Evolutionary conservation across 2,888 invertebrate species (phyloP).

Genomic region (Tanypteryx hageni): DNA sequence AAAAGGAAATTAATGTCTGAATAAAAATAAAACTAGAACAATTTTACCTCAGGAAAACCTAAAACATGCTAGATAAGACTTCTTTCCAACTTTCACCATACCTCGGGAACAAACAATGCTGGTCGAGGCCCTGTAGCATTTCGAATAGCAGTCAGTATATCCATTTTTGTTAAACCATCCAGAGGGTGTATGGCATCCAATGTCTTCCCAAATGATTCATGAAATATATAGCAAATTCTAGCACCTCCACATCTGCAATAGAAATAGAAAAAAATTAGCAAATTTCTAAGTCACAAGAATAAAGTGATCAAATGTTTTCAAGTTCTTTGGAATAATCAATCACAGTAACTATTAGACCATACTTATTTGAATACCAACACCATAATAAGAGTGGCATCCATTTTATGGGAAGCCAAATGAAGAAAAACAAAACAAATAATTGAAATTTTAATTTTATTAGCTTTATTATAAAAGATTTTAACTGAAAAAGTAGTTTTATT

Average conservation of each 20-base stretch:
- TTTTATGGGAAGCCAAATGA: too few species aligned
- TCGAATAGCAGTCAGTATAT: slow-evolving; percentile 98
- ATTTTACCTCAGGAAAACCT: neutral
- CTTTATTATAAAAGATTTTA: too few species aligned
- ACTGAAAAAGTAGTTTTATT: too few species aligned
- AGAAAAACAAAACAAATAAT: too few species aligned
- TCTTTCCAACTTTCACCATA: slow-evolving; percentile 67
- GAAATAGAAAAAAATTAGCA: slow-evolving; percentile 32
- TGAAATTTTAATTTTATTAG: too few species aligned
- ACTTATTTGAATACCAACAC: too few species aligned
- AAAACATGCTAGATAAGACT: neutral
- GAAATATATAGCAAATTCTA: slow-evolving; percentile 99
- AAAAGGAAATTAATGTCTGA: neutral
- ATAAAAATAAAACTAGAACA: neutral
- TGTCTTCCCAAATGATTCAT: slow-evolving; percentile 97
- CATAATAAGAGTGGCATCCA: too few species aligned
- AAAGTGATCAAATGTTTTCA: too few species aligned
- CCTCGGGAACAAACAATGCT: slow-evolving; percentile 92
- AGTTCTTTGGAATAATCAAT: too few species aligned
- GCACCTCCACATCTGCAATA: slow-evolving; percentile 93
- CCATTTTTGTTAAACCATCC: slow-evolving; percentile 93
- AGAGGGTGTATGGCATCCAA: slow-evolving; percentile 97
- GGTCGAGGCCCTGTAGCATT: slow-evolving; percentile 98
- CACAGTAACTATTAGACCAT: too few species aligned
- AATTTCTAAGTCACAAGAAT: neutral